A percentile compares a stretch with the other conserved stretches of the same genome.
phyloP scores from a whole-genome alignment of 2,888 invertebrate species.

The Drosophila mulleri region DNA sequence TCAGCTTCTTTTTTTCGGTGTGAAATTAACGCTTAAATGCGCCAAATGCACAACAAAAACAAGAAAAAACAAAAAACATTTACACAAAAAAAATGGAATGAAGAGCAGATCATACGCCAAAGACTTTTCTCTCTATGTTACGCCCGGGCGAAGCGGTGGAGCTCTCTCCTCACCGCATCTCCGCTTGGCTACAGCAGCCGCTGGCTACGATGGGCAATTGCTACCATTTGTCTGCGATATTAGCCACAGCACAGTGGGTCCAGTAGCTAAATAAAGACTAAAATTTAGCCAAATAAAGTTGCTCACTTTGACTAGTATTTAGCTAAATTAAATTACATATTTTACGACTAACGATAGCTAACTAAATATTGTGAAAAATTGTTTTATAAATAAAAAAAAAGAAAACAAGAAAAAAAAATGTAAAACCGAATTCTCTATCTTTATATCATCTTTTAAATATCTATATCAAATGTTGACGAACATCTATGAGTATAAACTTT shows the following conservation, averaged over 20 bases:
- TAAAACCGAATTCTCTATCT: too few relatives aligned
- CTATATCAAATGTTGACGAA: too few relatives aligned
- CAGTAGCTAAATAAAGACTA: too few relatives aligned
- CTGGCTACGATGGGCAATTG: constrained; percentile 34
- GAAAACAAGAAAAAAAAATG: too few relatives aligned
- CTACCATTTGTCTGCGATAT: constrained; percentile 33
- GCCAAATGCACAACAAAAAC: constrained; percentile 23
- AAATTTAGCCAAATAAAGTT: too few relatives aligned
- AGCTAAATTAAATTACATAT: too few relatives aligned
- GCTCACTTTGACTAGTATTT: too few relatives aligned
- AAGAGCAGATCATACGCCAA: constrained; percentile 38
- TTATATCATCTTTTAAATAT: too few relatives aligned
- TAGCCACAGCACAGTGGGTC: constrained; percentile 35
- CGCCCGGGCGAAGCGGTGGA: constrained; percentile 55
- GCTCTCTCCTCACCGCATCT: constrained; percentile 19
- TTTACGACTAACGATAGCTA: too few relatives aligned
- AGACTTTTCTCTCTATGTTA: constrained; percentile 68
- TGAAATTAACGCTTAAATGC: constrained; percentile 65
- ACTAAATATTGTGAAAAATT: too few relatives aligned
- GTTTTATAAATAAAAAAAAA: too few relatives aligned
- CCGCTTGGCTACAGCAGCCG: constrained; percentile 13
- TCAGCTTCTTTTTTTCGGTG: constrained; percentile 44
- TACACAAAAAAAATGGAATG: constrained; percentile 23
- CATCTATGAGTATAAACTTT: too few relatives aligned
- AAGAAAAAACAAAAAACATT: constrained; percentile 20